Base-by-base conservation (phyloP, 2,888 invertebrate genomes). In the Antheraea yamamai region DNA sequence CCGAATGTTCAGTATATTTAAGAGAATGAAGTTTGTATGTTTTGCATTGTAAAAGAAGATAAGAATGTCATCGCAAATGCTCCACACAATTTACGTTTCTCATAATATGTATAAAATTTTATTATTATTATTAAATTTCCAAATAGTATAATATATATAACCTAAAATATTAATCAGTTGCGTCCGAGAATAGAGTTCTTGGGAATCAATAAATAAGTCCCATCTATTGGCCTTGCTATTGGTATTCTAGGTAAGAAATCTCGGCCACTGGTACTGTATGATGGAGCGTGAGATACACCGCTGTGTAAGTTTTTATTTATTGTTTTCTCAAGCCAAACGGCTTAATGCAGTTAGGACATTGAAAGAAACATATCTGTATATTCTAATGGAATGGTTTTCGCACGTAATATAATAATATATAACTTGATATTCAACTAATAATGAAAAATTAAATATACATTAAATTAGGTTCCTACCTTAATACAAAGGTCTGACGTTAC, bases 211-310 rank as follows among this genome's bases (percentile, higher is more conserved):
- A 75, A 81, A 79, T 80, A 77, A 79, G 80, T 78, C 80, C 80
- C 81, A 82, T 84, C 78, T 83, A 85, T 83, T 79, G 80, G 80
- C 82, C 79, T 81, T 81, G 81, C 79, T 84, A 87, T 88, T 87
- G 86, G 85, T 87, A 88, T 89, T 89, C 88, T 84, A 84, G 80
- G 83, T 85, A 84, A 82, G 82, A 81, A 87, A 91, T 87, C 85
- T 85, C 85, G 88, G 89, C 84, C 88, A 89, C 81, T 84, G 84
- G 85, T 80, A 84, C 85, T 82, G 82, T 84, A 84, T 85, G 83
- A 84, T 85, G 81, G 79, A 84, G 79, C 83, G 88, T 88, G 87
- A 85, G 85, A 88, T 84, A 84, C 81, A 84, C 78, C 79, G 81
- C 80, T 82, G 82, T 81, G 81, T 82, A 83, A 79, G 81, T 83